A percentile compares a stretch with the other conserved stretches of the same genome.
Evolutionary conservation across 2,797 vertebrate genomes (phyloP).

Genomic region (Bradypodion pumilum): DNA sequence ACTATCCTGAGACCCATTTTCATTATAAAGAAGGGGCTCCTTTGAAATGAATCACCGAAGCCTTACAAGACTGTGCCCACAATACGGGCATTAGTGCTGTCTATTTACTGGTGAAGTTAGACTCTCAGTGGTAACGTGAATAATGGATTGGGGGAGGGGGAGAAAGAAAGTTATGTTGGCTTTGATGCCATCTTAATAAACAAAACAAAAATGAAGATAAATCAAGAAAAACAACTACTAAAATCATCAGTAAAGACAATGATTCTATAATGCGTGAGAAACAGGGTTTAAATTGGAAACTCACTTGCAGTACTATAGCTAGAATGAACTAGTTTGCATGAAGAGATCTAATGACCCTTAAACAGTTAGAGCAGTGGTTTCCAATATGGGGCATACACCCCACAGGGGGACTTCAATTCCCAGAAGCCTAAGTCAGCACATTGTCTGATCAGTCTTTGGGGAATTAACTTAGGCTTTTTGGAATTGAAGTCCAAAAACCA

Average conservation of each 20-base stretch:
- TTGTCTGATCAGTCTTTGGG: too few relatives aligned
- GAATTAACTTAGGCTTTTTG: too few relatives aligned
- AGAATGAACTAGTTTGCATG: conserved; percentile 56
- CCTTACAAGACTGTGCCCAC: background rate
- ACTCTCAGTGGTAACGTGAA: background rate
- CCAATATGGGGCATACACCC: too few relatives aligned
- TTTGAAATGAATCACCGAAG: background rate
- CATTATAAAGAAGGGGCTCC: background rate
- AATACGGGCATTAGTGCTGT: too few relatives aligned
- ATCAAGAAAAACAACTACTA: background rate
- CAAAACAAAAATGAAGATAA: background rate
- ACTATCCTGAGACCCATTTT: background rate
- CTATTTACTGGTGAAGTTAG: background rate
- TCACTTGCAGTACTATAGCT: conserved; percentile 43
- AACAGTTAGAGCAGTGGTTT: too few relatives aligned
- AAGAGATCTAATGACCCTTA: conserved; percentile 46
- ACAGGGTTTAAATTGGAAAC: conserved; percentile 29
- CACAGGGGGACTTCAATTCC: too few relatives aligned
- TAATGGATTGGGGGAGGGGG: background rate
- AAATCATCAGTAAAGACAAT: background rate
- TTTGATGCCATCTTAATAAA: background rate
- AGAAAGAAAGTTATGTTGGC: too few relatives aligned
- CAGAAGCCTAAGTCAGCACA: too few relatives aligned
- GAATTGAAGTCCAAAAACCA: too few relatives aligned
- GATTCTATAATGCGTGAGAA: background rate